phyloP scores from a whole-genome alignment of 2,113 vertebrate genomes.

The Eira barbara region DNA sequence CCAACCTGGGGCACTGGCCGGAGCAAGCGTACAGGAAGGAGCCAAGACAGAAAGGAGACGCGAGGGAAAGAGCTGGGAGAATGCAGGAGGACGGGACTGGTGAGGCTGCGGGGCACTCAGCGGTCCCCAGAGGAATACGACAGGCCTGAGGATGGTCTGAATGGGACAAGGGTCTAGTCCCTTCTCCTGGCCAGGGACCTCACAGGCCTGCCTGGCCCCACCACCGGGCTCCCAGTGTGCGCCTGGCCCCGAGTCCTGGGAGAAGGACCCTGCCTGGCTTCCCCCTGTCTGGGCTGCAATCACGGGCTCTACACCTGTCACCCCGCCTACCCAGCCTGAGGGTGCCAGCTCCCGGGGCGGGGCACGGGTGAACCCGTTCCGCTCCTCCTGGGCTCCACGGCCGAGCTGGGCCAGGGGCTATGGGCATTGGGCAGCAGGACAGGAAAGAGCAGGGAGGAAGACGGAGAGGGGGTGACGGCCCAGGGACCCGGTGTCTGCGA shows the following conservation, averaged over 20 bases:
- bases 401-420: fast-evolving
- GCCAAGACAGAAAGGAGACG: neutral
- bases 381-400: fast-evolving
- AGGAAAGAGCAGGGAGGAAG: neutral
- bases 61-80: neutral
- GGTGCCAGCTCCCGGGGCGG: too few species aligned
- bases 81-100: neutral
- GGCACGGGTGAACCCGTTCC: fast-evolving
- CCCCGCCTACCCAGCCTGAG: fast-evolving
- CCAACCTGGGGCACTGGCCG: fast-evolving
- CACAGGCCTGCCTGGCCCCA: neutral
- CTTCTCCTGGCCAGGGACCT: neutral
- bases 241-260: neutral
- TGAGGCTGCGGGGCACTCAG: fast-evolving
- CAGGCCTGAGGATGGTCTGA: neutral
- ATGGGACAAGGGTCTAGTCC: neutral
- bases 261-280: too few species aligned
- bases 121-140: fast-evolving
- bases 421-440: fast-evolving
- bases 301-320: neutral
- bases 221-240: neutral
- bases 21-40: fast-evolving
- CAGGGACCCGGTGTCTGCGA: neutral
- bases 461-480: neutral
- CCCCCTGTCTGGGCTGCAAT: fast-evolving